These are phyloP conservation scores for Sigmodon hispidus DNA, from an alignment of 2,113 vertebrate genomes.

Conservation along the genomic window DNA sequence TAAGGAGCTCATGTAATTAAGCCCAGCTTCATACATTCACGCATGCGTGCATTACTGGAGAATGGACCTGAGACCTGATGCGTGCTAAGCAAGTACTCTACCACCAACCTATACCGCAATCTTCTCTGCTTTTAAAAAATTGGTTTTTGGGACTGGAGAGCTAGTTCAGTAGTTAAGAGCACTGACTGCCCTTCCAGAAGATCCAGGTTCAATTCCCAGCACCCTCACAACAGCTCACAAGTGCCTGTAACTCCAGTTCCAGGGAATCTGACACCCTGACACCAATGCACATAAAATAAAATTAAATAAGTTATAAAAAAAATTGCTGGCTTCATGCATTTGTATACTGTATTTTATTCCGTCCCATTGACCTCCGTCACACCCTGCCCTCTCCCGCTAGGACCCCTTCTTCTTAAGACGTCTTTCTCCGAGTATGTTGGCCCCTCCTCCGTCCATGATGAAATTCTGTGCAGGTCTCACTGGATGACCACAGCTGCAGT, in stretches of 20 bases:
- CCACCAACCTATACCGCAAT: neutral
- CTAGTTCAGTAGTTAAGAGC: no score
- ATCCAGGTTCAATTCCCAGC: no score
- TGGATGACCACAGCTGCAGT: neutral
- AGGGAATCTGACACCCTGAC: no score
- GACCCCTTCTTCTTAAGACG: neutral
- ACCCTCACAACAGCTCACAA: no score
- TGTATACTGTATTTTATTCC: neutral
- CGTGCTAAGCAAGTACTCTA: neutral
- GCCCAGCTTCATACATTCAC: neutral
- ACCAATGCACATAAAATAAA: no score
- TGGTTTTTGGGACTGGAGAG: neutral
- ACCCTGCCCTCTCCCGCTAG: neutral
- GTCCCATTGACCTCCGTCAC: neutral
- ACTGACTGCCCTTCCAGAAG: no score
- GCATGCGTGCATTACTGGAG: neutral
- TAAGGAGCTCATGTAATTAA: neutral
- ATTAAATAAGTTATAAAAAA: no score
- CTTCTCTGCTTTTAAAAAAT: neutral
- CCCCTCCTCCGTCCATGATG: neutral
- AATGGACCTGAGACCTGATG: neutral
- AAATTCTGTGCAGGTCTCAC: neutral
- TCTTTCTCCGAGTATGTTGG: neutral
- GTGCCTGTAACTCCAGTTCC: no score
- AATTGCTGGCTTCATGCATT: neutral